Evolutionary conservation across 2,888 invertebrate species (phyloP).

Genomic region (Stenodera caucasica): DNA sequence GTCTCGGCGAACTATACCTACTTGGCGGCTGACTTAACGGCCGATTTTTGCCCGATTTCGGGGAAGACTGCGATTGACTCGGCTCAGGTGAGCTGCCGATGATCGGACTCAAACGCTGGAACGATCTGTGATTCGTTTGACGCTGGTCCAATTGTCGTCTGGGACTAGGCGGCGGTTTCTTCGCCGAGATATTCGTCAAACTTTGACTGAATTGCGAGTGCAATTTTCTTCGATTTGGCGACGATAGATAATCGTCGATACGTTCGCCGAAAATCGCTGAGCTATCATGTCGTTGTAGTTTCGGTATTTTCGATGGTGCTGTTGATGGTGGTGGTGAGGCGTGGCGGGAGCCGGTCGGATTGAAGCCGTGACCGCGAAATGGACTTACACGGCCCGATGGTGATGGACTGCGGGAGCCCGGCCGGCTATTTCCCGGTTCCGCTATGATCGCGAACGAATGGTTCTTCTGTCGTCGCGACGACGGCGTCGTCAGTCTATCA

Average conservation of each 20-base stretch:
- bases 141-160: constrained; percentile 24
- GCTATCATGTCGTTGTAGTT: constrained; percentile 40
- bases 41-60: constrained; percentile 16
- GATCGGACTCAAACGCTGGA: constrained; percentile 19
- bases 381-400: constrained; percentile 54
- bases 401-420: constrained; percentile 48
- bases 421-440: constrained; percentile 45
- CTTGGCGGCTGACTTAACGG: constrained; percentile 28
- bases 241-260: constrained; percentile 37
- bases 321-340: constrained; percentile 51
- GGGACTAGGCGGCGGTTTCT: constrained; percentile 44
- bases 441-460: constrained; percentile 55
- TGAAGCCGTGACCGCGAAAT: constrained; percentile 54
- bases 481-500: constrained; percentile 42
- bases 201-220: constrained; percentile 48
- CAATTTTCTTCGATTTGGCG: constrained; percentile 38
- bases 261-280: constrained; percentile 45
- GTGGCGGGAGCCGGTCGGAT: constrained; percentile 52
- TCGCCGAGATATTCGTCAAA: constrained; percentile 45
- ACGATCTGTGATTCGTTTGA: neutral
- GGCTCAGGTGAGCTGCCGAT: constrained; percentile 53
- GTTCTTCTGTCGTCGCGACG: constrained; percentile 46
- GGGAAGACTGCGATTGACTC: constrained; percentile 52
- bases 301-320: constrained; percentile 49
- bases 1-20: constrained; percentile 24